These are phyloP conservation scores for Oscheius sp. DNA, from an alignment of 1,140 invertebrate species.

Conservation along the genomic window DNA sequence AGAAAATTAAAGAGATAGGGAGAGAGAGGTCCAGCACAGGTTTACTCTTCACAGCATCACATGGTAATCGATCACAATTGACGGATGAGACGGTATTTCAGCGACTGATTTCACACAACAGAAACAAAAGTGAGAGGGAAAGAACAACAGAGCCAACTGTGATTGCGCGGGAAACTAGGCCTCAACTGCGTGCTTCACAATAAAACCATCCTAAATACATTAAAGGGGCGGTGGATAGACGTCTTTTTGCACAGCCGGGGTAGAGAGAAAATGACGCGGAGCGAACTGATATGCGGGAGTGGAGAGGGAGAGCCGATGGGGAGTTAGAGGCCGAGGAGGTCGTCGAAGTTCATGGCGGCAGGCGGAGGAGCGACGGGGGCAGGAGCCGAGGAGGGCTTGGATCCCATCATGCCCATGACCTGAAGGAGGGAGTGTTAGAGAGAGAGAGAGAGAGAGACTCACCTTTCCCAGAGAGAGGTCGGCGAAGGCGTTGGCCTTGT, in stretches of 20 bases:
- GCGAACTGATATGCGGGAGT: not conserved
- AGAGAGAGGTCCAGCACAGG: not conserved
- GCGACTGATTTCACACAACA: no score
- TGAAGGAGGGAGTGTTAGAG: not conserved
- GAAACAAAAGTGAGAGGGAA: no score
- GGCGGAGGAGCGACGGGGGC: not conserved
- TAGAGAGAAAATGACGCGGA: no score
- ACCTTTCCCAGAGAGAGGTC: conserved; percentile 34
- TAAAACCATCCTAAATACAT: no score
- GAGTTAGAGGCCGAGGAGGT: not conserved
- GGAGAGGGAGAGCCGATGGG: not conserved
- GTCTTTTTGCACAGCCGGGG: no score
- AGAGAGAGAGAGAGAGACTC: not conserved
- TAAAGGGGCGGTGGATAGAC: no score
- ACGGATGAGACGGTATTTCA: no score
- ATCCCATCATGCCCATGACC: not conserved
- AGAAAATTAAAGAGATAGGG: not conserved
- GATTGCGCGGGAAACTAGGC: no score
- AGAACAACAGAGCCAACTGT: no score
- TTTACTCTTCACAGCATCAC: no score
- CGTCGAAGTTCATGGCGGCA: not conserved
- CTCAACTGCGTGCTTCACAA: no score
- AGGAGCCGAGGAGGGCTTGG: not conserved
- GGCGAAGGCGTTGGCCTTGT: conserved; percentile 30
- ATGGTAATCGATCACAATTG: no score